A percentile compares a stretch with the other conserved stretches of the same genome.
phyloP scores from a whole-genome alignment of 2,797 vertebrate genomes.

The Apogon talboti region DNA sequence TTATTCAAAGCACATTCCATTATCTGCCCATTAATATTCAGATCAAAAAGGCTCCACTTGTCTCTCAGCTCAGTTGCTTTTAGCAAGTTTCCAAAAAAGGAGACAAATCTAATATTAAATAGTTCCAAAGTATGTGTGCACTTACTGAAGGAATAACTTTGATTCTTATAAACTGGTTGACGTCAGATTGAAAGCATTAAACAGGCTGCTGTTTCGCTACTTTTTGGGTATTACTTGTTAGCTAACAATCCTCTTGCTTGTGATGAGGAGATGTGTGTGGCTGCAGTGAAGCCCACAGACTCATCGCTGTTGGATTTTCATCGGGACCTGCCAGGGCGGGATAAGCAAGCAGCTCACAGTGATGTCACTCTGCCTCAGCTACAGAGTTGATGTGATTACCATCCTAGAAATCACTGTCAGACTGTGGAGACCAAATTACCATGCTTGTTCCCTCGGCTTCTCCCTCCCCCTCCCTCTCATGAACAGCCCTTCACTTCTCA shows the following conservation, averaged over 20 bases:
- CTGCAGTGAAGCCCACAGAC: constrained; percentile 26
- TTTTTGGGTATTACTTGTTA: constrained; percentile 26
- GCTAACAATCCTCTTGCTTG: constrained; percentile 50
- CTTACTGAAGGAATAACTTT: constrained; percentile 15
- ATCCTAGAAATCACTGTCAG: constrained; percentile 73
- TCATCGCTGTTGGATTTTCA: constrained; percentile 64
- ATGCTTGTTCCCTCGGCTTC: constrained; percentile 25
- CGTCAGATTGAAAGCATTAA: constrained; percentile 22
- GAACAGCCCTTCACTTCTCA: constrained; percentile 8
- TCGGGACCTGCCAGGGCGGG: constrained; percentile 53
- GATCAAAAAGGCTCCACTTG: not conserved
- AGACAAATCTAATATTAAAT: constrained; percentile 27
- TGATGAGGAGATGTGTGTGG: constrained; percentile 54
- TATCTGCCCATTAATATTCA: not conserved
- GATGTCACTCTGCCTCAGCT: constrained; percentile 69
- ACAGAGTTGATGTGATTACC: constrained; percentile 74
- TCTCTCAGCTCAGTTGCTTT: constrained; percentile 7
- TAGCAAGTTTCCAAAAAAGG: not conserved
- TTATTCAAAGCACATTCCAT: not conserved
- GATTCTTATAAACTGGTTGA: constrained; percentile 22
- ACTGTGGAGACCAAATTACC: constrained; percentile 58
- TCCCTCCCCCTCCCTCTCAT: constrained; percentile 10
- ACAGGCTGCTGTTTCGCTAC: constrained; percentile 26
- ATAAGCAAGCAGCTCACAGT: constrained; percentile 57
- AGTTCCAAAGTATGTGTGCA: not conserved